Conservation (phyloP, 2,797 vertebrate genomes). For the Rhinatrema bivittatum region DNA sequence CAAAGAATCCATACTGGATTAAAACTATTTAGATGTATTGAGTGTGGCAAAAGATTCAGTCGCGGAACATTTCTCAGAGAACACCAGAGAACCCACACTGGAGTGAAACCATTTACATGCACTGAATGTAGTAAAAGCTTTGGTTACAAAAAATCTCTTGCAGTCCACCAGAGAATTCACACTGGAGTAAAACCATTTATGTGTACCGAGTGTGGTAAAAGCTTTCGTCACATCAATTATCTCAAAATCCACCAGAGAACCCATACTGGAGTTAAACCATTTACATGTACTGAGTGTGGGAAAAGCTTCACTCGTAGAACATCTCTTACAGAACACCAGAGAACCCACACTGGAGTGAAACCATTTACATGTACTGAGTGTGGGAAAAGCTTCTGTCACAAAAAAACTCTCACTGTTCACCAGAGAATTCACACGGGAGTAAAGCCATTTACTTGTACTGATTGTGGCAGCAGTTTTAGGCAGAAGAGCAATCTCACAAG, state of each 20-base stretch:
- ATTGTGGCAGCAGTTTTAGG: slow-evolving; percentile 2
- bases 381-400: slow-evolving; percentile 8
- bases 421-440: slow-evolving; percentile 8
- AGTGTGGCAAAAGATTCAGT: background rate
- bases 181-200: slow-evolving; percentile 6
- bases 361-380: slow-evolving; percentile 4
- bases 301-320: slow-evolving; percentile 10
- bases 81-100: background rate
- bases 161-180: too few species aligned
- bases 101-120: too few species aligned
- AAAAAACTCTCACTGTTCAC: slow-evolving; percentile 10
- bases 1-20: slow-evolving; percentile 9
- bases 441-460: slow-evolving; percentile 8
- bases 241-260: slow-evolving; percentile 2
- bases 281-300: slow-evolving; percentile 4
- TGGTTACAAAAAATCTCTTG: too few species aligned
- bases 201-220: slow-evolving; percentile 12
- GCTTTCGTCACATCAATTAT: background rate
- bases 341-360: slow-evolving; percentile 10
- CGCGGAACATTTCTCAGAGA: background rate
- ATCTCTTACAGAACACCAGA: background rate
- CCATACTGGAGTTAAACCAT: slow-evolving; percentile 11
- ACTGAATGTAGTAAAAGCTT: too few species aligned
- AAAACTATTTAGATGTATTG: background rate
- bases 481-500: background rate